phyloP scores from a whole-genome alignment of 2,797 vertebrate species.

The Triplophysa yarkandensis region DNA sequence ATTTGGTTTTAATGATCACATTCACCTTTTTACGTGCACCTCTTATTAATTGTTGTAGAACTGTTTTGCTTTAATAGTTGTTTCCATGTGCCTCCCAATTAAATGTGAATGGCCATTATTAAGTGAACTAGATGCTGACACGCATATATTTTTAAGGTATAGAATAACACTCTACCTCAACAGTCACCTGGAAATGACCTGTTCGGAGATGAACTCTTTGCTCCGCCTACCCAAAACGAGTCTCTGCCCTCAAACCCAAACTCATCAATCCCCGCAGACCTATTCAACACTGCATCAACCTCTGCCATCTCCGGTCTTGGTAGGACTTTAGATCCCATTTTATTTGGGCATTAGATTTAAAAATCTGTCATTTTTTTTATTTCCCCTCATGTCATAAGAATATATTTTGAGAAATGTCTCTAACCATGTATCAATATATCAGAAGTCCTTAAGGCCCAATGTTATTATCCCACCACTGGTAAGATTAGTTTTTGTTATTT shows the following conservation, averaged over 20 bases:
- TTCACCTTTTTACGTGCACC: background rate
- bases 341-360: background rate
- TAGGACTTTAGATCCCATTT: constrained; percentile 63
- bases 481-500: too few species aligned
- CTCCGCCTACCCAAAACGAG: constrained; percentile 63
- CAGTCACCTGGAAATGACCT: constrained; percentile 79
- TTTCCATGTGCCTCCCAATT: constrained; percentile 1
- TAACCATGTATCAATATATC: too few species aligned
- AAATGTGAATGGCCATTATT: too few species aligned
- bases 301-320: constrained; percentile 74
- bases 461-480: too few species aligned
- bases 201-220: constrained; percentile 82
- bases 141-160: background rate
- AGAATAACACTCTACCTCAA: constrained; percentile 5
- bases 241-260: constrained; percentile 59
- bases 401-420: too few species aligned
- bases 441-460: too few species aligned
- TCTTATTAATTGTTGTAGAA: background rate
- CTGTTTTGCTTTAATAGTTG: background rate
- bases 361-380: too few species aligned
- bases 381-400: too few species aligned
- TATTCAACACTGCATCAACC: constrained; percentile 75
- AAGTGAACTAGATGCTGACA: too few species aligned
- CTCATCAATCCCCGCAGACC: constrained; percentile 65
- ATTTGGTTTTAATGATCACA: background rate